Base-by-base conservation (phyloP, 2,113 vertebrate genomes). In the Canis aureus region DNA sequence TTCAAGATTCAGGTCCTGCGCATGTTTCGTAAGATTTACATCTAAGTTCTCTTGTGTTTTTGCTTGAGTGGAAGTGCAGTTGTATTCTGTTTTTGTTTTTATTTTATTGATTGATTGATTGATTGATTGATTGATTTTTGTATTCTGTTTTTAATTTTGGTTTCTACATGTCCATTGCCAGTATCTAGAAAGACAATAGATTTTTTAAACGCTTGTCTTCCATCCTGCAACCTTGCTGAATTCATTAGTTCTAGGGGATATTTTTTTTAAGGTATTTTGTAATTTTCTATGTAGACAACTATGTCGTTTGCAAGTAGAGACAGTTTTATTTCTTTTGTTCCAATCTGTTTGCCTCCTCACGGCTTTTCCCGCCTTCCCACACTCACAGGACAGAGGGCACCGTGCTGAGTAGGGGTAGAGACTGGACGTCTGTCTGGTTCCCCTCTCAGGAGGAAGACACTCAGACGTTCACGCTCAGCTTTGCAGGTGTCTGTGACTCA, bases 371-470 rank as follows among this genome's bases (percentile, higher is more conserved):
- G 10, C 51, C 38, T 69, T 60, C 0, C 17, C 38, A 13, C 23
- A 3, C 11, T 17, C 29, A 59, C 3, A 4, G n/a, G 57, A 22
- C 15, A 10, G 11, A 3, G 8, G 0, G 83, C 3, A 9, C 12
- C 11, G 0, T 3, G 1, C 5, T 19, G 66, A 66, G 1, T 15
- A 2, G 3, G 43, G 11, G 20, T 8, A 13, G 59, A 79, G 13
- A 4, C 76, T 5, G 6, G 8, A 3, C 11, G 1, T 23, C 16
- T 8, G n/a, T 19, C 51, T 8, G 4, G 16, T 66, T 27, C 16
- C 67, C 25, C 0, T 23, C 19, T 32, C 2, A 2, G 51, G 49
- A 35, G 53, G 23, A 4, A 67, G 57, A 67, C 11, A 1, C 17
- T 11, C n/a, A 3, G 25, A 8, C 29, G 15, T 20, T 15, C 9